Conservation (phyloP, 1,140 invertebrate genomes). For the Lycorma delicatula region DNA sequence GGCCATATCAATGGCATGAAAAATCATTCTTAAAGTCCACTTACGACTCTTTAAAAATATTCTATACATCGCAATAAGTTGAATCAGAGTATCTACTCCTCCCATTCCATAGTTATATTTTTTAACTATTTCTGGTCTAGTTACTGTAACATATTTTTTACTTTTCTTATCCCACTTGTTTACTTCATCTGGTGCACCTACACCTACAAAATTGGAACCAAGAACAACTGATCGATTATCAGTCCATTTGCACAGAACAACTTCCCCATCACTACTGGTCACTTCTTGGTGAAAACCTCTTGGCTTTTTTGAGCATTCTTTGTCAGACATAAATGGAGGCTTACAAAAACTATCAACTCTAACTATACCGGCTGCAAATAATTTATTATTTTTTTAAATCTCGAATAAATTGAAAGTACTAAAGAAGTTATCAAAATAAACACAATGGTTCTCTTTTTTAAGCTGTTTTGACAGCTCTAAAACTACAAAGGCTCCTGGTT, state of each 20-base stretch:
- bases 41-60: conserved; percentile 31
- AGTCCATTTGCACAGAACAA: conserved; percentile 36
- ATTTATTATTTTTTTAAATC: too few species aligned
- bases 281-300: too few species aligned
- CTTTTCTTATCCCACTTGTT: conserved; percentile 34
- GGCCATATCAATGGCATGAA: conserved; percentile 30
- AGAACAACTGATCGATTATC: conserved; percentile 37
- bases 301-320: too few species aligned
- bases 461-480: too few species aligned
- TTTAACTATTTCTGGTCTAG: conserved; percentile 27
- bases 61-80: conserved; percentile 27
- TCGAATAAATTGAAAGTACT: too few species aligned
- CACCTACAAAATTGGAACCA: conserved; percentile 39
- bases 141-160: too few species aligned
- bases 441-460: too few species aligned
- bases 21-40: conserved; percentile 32
- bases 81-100: conserved; percentile 33
- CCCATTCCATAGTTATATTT: conserved; percentile 37
- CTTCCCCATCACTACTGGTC: conserved; percentile 30
- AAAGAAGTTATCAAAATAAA: too few species aligned
- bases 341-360: too few species aligned
- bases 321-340: too few species aligned
- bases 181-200: conserved; percentile 32
- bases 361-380: conserved; percentile 35
- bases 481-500: too few species aligned